Evolutionary conservation across 2,888 invertebrate genomes (phyloP), one percentile per base, ranked within the genome.

Genomic region (Melinaea menophilus): DNA sequence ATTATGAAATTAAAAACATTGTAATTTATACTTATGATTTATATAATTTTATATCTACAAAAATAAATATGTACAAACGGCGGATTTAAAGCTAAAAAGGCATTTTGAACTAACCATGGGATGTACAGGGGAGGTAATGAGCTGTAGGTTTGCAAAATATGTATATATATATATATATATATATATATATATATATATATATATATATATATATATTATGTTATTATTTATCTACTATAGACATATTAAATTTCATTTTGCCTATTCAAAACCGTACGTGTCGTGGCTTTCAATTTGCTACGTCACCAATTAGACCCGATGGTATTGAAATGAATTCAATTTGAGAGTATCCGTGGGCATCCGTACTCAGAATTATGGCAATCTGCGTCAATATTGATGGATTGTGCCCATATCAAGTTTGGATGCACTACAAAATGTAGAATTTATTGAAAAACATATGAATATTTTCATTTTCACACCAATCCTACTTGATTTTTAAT

Each of bases 301-400:
- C 75, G 74, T 77, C 78, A 79, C 73, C 83, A 83, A 82, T 84
- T 81, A 82, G 75, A 69, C 65, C 73, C 69, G 75, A 69, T 68
- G 70, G 72, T 63, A 68, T 72, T 68, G 72, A 76, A 81, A 79
- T 77, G 75, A 79, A 83, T 80, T 78, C 72, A 78, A 84, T 81
- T 83, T 76, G 73, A 68, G 60, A 58, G 61, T 46, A 63, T 58
- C 58, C 63, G 58, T 55, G 69, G 64, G 61, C 61, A 67, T 56
- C 56, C 59, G 58, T 34, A 45, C 48, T 60, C 35, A 60, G 61
- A 66, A 65, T 63, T 65, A 66, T 68, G 57, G 55, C 57, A 58
- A 51, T 41, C 51, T 31, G 51, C 62, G 63, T 65, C 62, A 65
- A 69, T 65, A 66, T 63, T 57, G 63, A 56, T 67, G 59, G 55